Evolutionary conservation across 2,888 invertebrate species (phyloP), one percentile per base, ranked within the genome.

Genomic region (Conchocele bisecta): DNA sequence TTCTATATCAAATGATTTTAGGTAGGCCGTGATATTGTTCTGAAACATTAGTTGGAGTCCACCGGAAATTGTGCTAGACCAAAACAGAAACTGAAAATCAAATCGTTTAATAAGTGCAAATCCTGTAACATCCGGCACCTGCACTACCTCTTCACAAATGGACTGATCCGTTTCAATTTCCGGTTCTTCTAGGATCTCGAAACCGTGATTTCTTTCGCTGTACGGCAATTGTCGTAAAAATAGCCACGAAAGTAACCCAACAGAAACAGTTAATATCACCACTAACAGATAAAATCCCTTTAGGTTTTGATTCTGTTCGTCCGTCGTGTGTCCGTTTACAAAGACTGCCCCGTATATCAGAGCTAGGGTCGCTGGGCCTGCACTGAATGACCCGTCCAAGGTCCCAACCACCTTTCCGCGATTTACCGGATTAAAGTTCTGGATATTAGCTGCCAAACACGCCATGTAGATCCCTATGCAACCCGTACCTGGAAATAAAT

Each of bases 401-500:
- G 82, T 46, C 4, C 83, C 82, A 7, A 84, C 70, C 6, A 83
- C 58, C 31, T 80, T 83, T n/a, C 84, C 84, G 15, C 83, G 51
- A 54, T 83, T 78, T 44, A 69, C 61, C 3, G 78, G 75, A 35
- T 69, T 64, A 67, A 84, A 79, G 37, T 84, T 84, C 24, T 61
- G 58, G 37, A 82, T 75, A 33, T 75, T 80, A 0, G 82, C 70
- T 31, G 71, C 79, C 53, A 84, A 59, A 24, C 74, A 73, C 1
- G 77, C 75, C 80, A 84, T 83, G 72, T 84, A 84, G 59, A 80
- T 65, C 17, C 79, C 83, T 50, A 82, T 75, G 20, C 79, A 68
- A 3, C 83, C 83, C 53, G 82, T 77, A 13, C 83, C 83, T 84
- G 59, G 5, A 51, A 58, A 24, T 2, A n/a, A 28, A 50, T n/a